These are phyloP conservation scores for Labia minor DNA, from an alignment of 2,888 invertebrate species.

Conservation along the genomic window DNA sequence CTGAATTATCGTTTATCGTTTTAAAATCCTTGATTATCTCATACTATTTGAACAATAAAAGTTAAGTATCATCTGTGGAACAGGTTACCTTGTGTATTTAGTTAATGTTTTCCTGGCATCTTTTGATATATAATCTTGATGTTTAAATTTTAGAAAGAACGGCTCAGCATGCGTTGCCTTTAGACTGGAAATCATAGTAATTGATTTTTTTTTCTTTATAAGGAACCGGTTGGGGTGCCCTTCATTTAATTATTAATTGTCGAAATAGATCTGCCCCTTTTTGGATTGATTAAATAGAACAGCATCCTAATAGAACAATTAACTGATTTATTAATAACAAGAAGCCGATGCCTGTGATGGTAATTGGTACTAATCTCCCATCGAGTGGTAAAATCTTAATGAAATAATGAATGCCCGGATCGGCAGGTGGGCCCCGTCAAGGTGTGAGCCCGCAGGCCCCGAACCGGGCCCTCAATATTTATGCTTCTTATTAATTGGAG, in stretches of 20 bases:
- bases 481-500: slow-evolving; percentile 7
- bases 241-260: slow-evolving; percentile 5
- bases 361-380: slow-evolving; percentile 6
- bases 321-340: slow-evolving; percentile 1
- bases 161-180: not conserved
- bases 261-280: not conserved
- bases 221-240: not conserved
- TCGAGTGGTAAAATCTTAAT: slow-evolving; percentile 13
- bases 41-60: too few species aligned
- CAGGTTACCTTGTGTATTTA: not conserved
- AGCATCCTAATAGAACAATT: not conserved
- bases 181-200: not conserved
- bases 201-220: slow-evolving; percentile 13
- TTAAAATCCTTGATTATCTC: too few species aligned
- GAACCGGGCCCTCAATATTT: not conserved
- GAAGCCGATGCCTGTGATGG: not conserved
- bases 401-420: not conserved
- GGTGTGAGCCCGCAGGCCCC: not conserved
- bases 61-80: too few species aligned
- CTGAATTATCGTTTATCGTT: too few species aligned
- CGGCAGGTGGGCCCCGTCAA: not conserved
- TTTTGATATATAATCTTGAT: slow-evolving; percentile 3
- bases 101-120: not conserved
- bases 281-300: not conserved
- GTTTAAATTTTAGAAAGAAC: not conserved